Evolutionary conservation across 2,888 invertebrate species (phyloP), one percentile per base, ranked within the genome.

Genomic region (Endotricha flammealis): DNA sequence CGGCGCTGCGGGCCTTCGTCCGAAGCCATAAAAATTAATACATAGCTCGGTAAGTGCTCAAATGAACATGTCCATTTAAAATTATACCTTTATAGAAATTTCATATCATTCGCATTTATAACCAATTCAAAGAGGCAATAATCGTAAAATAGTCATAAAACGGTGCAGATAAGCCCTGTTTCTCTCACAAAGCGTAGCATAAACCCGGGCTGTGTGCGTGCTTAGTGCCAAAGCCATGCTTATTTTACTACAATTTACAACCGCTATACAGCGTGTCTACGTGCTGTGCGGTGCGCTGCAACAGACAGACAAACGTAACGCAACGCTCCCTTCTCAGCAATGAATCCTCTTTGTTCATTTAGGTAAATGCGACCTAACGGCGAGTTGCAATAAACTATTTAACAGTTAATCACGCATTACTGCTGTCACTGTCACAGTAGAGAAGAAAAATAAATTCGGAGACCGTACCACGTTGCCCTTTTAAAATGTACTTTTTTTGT

Each of bases 81-180:
- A 71, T 72, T 70, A 75, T 78, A 69, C 70, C 67, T 72, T 69
- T 76, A 78, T 71, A 82, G 74, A 77, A 80, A 72, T 78, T 82
- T 80, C 76, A 85, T 81, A 82, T 81, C 80, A 68, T 69, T 69
- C 68, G 64, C 67, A 70, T 78, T 78, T 75, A 81, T 79, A 77
- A 79, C 74, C 81, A 70, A 80, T 82, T 81, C 79, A 67, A 68
- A 73, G 66, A 64, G 72, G 80, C 75, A 69, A 83, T 83, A 81
- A 81, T 78, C 81, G 76, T 85, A 82, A 83, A 85, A 81, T 62
- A 64, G 64, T 73, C 77, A 63, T 85, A 83, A 82, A 83, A 66
- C 59, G 57, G 67, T 53, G 59, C 50, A 80, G 82, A 81, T 82
- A 81, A 81, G 79, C 68, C 53, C 53, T 65, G 64, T 64, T 68